A percentile compares a stretch with the other conserved stretches of the same genome.
phyloP scores from a whole-genome alignment of 2,797 vertebrate species.

The Diceros bicornis region DNA sequence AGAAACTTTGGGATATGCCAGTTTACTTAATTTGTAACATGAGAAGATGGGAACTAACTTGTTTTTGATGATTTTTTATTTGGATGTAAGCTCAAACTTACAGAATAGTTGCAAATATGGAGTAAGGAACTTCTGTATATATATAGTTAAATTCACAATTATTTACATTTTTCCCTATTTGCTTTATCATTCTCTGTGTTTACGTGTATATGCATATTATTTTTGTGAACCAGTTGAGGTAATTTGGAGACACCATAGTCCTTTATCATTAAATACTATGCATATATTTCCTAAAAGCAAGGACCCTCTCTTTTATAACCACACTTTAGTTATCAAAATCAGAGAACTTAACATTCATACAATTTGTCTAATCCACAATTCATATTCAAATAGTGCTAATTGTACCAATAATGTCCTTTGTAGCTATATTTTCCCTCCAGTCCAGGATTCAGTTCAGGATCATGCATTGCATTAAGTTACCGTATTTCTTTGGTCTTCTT shows the following conservation, averaged over 20 bases:
- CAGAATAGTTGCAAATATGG: neutral
- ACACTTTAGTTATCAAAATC: constrained; percentile 7
- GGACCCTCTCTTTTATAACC: neutral
- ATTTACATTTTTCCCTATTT: constrained; percentile 44
- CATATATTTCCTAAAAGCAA: constrained; percentile 56
- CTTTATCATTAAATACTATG: neutral
- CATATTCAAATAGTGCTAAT: neutral
- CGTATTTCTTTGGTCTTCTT: neutral
- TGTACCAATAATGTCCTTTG: neutral
- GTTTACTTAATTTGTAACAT: constrained; percentile 47
- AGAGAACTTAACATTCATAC: neutral
- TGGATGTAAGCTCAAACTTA: constrained; percentile 53
- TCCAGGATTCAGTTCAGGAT: neutral
- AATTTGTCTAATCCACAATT: neutral
- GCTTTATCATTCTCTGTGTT: neutral
- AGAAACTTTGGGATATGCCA: constrained; percentile 22
- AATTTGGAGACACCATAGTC: neutral
- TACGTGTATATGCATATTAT: neutral
- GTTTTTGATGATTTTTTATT: constrained; percentile 65
- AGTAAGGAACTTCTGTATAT: constrained; percentile 28
- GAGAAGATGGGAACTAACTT: constrained; percentile 23
- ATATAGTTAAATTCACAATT: constrained; percentile 44
- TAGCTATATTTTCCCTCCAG: neutral
- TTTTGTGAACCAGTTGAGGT: neutral
- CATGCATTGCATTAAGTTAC: neutral